Evolutionary conservation across 2,888 invertebrate species (phyloP), one percentile per base, ranked within the genome.

Genomic region (Orthosia cruda): DNA sequence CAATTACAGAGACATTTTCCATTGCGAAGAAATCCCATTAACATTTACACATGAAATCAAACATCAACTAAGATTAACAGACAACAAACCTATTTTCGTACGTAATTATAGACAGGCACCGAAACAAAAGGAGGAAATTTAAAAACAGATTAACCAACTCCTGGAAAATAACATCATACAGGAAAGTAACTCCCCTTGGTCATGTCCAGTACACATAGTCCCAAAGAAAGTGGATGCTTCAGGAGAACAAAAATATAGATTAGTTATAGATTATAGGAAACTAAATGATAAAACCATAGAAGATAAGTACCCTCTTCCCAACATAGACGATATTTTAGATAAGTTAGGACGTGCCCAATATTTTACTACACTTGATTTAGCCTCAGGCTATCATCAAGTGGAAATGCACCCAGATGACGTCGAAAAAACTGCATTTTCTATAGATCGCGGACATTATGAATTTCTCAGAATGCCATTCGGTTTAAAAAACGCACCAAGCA

Each of bases 1-100:
- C 20, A 74, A 90, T 52, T 91, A 84, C 71, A 71, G 87, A 26
- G 91, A 93, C 13, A 86, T 93, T 4, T 91, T 93, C 71, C 83
- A 91, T 59, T 81, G 78, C 18, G 90, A 91, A 52, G 82, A 89
- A 7, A 83, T 91, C 3, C 88, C 90, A 0, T 49, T 92, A 49
- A 86, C 89, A 0, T 88, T 87, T 13, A 91, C 91, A 9, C 86
- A 90, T 57, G 62, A 85, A 16, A 81, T 92, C 2, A 89, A 89
- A 83, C 93, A 94, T 18, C 69, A 89, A 76, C 89, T 94, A 26
- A 85, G 84, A 69, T 11, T 86, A 18, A 76, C 85, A 5, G 85
- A 83, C 12, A 49, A 76, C 15, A 80, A 71, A 58, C 83, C 89
- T 0, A 86, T 89, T 7, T 88, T 62, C 49, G 85, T 89, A 1